phyloP scores from a whole-genome alignment of 2,888 invertebrate species.

The Acleris literana region DNA sequence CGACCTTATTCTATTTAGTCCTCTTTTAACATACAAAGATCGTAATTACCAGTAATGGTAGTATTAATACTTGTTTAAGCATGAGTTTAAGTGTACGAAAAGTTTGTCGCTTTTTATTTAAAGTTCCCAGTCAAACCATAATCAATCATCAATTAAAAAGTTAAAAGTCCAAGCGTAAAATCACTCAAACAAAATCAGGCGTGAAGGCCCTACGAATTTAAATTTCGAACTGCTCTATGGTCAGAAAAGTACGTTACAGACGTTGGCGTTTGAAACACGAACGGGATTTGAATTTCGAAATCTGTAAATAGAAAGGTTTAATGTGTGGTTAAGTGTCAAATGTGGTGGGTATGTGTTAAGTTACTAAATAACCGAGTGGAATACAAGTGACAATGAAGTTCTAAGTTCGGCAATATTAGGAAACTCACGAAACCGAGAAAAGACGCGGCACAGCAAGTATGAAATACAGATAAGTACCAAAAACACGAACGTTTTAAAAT shows the following conservation, averaged over 20 bases:
- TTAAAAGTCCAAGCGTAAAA: slow-evolving; percentile 1
- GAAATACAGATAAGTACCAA: too few species aligned
- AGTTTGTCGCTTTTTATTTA: not conserved
- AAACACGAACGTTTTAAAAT: too few species aligned
- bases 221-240: slow-evolving; percentile 12
- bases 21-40: too few species aligned
- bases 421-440: too few species aligned
- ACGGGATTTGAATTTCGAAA: slow-evolving; percentile 34
- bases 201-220: slow-evolving; percentile 22
- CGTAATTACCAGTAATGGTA: too few species aligned
- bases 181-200: slow-evolving; percentile 10
- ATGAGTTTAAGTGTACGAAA: too few species aligned
- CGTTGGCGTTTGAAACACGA: slow-evolving; percentile 33
- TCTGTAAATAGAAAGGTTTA: slow-evolving; percentile 27
- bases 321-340: slow-evolving; percentile 29
- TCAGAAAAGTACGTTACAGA: slow-evolving; percentile 22
- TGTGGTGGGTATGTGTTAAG: slow-evolving; percentile 12
- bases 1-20: too few species aligned
- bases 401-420: too few species aligned
- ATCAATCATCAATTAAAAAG: too few species aligned
- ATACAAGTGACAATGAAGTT: not conserved
- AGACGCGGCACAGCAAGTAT: too few species aligned
- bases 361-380: not conserved
- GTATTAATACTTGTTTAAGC: too few species aligned
- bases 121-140: not conserved